Conservation (phyloP, 2,797 vertebrate species). For the Rachycentron canadum region DNA sequence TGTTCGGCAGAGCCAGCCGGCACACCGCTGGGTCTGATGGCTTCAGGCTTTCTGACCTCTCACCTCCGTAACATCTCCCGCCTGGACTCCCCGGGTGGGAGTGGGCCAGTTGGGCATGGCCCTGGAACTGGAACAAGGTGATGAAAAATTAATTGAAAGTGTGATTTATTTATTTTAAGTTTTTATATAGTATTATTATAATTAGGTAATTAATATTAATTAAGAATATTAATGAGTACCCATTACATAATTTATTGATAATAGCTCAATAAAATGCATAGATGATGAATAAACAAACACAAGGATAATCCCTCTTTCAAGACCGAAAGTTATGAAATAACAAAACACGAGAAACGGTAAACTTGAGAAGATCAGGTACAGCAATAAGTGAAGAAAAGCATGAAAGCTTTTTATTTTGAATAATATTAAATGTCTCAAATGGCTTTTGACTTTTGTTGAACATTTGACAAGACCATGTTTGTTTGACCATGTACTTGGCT, state of each 20-base stretch:
- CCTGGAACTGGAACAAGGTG: conserved; percentile 66
- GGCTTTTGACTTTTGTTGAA: background rate
- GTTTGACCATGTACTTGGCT: background rate
- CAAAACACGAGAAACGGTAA: background rate
- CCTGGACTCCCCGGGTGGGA: conserved; percentile 87
- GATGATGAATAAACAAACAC: background rate
- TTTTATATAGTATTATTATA: too few relatives aligned
- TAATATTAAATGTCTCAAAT: background rate
- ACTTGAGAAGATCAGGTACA: background rate
- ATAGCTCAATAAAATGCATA: background rate
- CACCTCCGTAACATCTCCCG: conserved; percentile 92
- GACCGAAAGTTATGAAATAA: background rate
- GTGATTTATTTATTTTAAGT: background rate
- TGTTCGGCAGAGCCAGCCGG: conserved; percentile 86
- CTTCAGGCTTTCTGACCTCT: conserved; percentile 88
- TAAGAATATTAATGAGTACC: background rate
- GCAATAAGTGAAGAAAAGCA: background rate
- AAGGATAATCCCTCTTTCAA: too few relatives aligned
- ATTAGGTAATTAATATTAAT: too few relatives aligned
- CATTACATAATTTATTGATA: too few relatives aligned
- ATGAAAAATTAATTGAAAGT: background rate
- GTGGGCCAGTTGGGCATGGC: conserved; percentile 40
- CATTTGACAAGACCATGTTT: background rate
- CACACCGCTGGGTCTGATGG: conserved; percentile 84
- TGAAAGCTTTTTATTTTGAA: background rate